Base-by-base conservation (phyloP, 2,797 vertebrate species). In the Neoniphon sammara region DNA sequence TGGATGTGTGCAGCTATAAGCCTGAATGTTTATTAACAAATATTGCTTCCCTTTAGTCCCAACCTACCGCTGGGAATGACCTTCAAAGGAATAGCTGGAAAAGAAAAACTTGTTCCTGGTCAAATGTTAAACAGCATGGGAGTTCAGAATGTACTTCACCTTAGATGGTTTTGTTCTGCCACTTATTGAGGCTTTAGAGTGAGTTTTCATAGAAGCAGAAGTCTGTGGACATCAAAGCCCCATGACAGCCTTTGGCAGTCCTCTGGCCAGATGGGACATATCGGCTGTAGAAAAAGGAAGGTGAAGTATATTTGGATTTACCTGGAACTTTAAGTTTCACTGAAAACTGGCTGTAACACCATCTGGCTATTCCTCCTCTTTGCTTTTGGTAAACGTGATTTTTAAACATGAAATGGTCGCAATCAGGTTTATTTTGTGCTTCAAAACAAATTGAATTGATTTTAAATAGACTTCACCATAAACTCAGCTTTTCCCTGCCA, bases 151-250 rank as follows among this genome's bases (percentile, higher is more conserved):
- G 79, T 85, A 82, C 82, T 86, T 89, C 73, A 87, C 83, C 81
- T 57, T 86, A 85, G 88, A 84, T 78, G 82, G 54, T 83, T 84
- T 82, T 62, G 83, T 84, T 88, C 83, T 91, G 80, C 84, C 77
- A 84, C 86, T 85, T 83, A 86, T 73, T 49, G 68, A 81, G 77
- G 80, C 54, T 82, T 87, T 88, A 88, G 70, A 84, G 80, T 87
- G 87, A 88, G 85, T 90, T 91, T 90, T 70, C 91, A 84, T 92
- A 93, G 92, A 95, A 93, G 93, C 94, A 94, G 93, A 93, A 93
- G 94, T 95, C 93, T 95, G 77, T 93, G 89, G 93, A 94, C 91
- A 87, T 94, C 94, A 93, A 83, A 90, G 91, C 91, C 90, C 92
- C 91, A 92, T 93, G 91, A 85, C 90, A 94, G 91, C 93, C 93